Base-by-base conservation (phyloP, 2,113 vertebrate species). In the Phyllostomus discolor region DNA sequence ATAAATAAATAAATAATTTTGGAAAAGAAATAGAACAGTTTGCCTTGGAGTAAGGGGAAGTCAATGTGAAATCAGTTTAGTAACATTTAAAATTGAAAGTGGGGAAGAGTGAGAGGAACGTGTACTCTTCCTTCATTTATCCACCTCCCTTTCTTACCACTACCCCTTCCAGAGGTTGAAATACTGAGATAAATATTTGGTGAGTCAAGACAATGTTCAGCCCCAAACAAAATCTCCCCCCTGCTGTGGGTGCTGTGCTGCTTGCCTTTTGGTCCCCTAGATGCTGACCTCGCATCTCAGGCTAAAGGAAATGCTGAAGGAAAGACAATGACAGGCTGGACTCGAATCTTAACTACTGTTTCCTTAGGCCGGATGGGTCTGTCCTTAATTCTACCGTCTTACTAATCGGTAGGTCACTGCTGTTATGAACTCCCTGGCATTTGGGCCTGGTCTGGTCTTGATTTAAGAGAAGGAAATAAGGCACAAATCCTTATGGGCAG, bases 381-480 rank as follows among this genome's bases (percentile, higher is more conserved):
- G 69, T 59, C 66, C 26, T 66, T 76, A 35, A 75, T 70, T 46
- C 66, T 20, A 28, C 50, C 26, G 22, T 35, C 38, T 78, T 86
- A 35, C 50, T 76, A 38, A 64, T 54, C 72, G 93, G 24, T 31
- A 35, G 83, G 76, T 76, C 64, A 35, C 79, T 48, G 35, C 26
- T 62, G 52, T 59, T 70, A 70, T 20, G 46, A 41, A 70, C n/a
- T 69, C 22, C 19, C 48, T 87, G 59, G n/a, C 84, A 35, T 57
- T 83, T n/a, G 50, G 46, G 38, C 57, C 64, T 89, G 41, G 59
- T 88, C 87, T 94, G 83, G 83, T 73, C 78, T 33, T 96, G 82
- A 88, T 94, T 92, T 97, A 69, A 96, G 72, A 94, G 59, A 69
- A 78, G 46, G 16, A 95, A 87, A 59, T 88, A 95, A 93, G 73